A percentile compares a stretch with the other conserved stretches of the same genome.
These are phyloP conservation scores for Anas platyrhynchos DNA, from an alignment of 2,113 vertebrate genomes.

Conservation along the genomic window DNA sequence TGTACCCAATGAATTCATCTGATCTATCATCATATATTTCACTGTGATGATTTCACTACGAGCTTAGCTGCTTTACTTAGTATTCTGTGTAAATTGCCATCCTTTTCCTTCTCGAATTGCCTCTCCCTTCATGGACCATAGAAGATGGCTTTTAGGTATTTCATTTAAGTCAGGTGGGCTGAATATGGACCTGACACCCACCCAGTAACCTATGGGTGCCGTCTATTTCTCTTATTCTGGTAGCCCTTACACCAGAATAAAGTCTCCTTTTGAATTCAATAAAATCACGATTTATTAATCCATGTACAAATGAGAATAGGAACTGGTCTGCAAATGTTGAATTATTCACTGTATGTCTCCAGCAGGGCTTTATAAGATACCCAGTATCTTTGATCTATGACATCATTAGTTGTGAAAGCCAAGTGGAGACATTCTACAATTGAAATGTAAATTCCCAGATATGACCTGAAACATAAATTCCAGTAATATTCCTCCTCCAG, in stretches of 20 bases:
- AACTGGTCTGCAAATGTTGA: neutral
- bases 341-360: neutral
- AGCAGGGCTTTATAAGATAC: neutral
- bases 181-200: neutral
- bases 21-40: neutral
- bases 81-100: neutral
- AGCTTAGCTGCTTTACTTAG: neutral
- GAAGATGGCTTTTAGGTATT: neutral
- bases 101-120: neutral
- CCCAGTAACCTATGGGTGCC: neutral
- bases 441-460: constrained; percentile 46
- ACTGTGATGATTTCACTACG: neutral
- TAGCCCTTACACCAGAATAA: neutral
- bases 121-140: neutral
- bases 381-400: constrained; percentile 38
- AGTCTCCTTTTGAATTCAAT: neutral
- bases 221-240: neutral
- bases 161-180: neutral
- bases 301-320: neutral
- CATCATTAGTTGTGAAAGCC: constrained; percentile 43
- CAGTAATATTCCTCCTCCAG: constrained; percentile 48
- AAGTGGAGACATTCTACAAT: constrained; percentile 44
- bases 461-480: constrained; percentile 37
- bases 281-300: neutral
- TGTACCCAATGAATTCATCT: neutral